These are phyloP conservation scores for Carduelis carduelis DNA, from an alignment of 2,797 vertebrate species.

Conservation along the genomic window DNA sequence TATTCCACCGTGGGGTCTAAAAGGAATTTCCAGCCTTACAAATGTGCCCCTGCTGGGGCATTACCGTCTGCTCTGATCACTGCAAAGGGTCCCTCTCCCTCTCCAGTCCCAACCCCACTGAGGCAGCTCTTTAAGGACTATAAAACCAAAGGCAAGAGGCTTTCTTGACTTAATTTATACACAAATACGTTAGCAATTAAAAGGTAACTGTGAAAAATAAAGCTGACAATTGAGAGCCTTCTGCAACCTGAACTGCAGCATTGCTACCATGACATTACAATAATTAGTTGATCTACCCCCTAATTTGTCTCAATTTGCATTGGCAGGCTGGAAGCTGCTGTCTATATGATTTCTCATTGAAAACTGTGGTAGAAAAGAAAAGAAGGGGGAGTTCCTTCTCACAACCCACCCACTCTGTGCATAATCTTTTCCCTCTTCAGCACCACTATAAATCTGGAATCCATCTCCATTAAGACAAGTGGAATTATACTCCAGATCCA, in stretches of 20 bases:
- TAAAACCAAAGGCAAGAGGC: conserved; percentile 4
- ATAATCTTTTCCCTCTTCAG: background rate
- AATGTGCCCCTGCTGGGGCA: conserved; percentile 47
- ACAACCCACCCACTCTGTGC: background rate
- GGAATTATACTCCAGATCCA: background rate
- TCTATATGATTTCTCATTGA: background rate
- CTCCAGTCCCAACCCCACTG: conserved; percentile 26
- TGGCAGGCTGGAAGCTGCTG: conserved; percentile 7
- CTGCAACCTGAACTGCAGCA: background rate
- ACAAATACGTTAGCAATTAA: conserved; percentile 41
- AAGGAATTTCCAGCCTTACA: conserved; percentile 56
- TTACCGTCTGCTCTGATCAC: conserved; percentile 52
- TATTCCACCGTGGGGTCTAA: conserved; percentile 52
- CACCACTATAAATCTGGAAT: background rate
- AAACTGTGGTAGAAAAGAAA: background rate
- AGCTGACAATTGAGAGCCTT: conserved; percentile 23
- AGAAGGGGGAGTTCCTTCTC: background rate
- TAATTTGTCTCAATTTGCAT: conserved; percentile 56
- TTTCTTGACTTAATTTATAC: conserved; percentile 15
- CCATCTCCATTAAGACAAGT: conserved; percentile 1
- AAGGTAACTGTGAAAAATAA: conserved; percentile 40
- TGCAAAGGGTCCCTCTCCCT: conserved; percentile 16
- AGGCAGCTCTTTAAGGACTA: conserved; percentile 34
- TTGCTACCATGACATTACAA: background rate
- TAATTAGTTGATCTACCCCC: conserved; percentile 44